Conservation (phyloP, 2,888 invertebrate genomes). For the Bedellia somnulentella region DNA sequence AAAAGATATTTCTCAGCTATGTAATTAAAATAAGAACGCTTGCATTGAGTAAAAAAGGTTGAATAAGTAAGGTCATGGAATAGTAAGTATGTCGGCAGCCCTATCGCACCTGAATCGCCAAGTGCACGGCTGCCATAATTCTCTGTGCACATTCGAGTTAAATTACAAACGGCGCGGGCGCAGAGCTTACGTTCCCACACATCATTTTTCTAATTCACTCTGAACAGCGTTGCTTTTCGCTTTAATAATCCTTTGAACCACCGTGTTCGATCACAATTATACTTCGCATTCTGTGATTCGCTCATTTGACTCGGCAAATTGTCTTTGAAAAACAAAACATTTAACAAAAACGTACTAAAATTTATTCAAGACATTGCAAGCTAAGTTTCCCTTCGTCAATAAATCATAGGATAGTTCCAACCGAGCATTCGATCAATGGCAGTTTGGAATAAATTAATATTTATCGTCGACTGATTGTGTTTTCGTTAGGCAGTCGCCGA, state of each 20-base stretch:
- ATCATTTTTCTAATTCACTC: constrained; percentile 45
- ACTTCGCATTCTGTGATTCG: not conserved
- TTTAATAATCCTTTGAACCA: constrained; percentile 27
- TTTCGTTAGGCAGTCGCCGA: constrained; percentile 19
- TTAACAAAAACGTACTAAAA: too few relatives aligned
- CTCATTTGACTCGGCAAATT: too few relatives aligned
- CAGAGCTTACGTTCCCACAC: constrained; percentile 39
- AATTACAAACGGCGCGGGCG: constrained; percentile 29
- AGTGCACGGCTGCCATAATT: constrained; percentile 45
- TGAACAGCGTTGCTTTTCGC: constrained; percentile 19
- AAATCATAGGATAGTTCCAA: constrained; percentile 14
- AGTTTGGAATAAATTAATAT: constrained; percentile 21
- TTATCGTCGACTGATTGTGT: constrained; percentile 19
- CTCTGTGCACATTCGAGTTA: constrained; percentile 38
- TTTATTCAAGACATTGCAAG: too few relatives aligned
- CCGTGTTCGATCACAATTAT: constrained; percentile 13
- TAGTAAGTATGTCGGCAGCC: constrained; percentile 25
- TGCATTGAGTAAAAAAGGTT: too few relatives aligned
- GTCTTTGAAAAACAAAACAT: constrained; percentile 6
- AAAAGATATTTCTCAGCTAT: too few relatives aligned
- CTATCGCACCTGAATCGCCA: constrained; percentile 18
- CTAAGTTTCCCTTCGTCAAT: too few relatives aligned
- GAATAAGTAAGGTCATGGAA: too few relatives aligned
- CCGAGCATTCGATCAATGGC: constrained; percentile 13
- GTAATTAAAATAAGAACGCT: too few relatives aligned